Percentiles rank a stretch among this genome's conserved stretches.
Conservation (phyloP, 2,797 vertebrate species). For the Myiotriccus ornatus region DNA sequence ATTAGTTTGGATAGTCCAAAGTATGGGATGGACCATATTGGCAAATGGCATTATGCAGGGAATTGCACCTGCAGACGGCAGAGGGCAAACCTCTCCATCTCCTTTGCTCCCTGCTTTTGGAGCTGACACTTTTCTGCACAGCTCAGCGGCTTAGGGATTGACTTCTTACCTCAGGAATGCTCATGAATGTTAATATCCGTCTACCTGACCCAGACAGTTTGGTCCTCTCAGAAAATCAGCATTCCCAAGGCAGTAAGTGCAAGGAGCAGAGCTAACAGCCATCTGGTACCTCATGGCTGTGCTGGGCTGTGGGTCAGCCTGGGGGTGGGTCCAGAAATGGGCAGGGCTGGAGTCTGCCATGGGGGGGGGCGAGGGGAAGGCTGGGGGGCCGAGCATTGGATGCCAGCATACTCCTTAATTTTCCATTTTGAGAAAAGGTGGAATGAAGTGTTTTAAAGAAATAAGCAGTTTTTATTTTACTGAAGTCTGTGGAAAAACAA, state of each 20-base stretch:
- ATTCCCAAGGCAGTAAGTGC: not conserved
- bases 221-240: not conserved
- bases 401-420: not conserved
- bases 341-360: not conserved
- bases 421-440: not conserved
- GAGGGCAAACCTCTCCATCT: not conserved
- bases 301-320: not conserved
- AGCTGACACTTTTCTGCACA: not conserved
- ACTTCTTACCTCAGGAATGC: not conserved
- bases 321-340: not conserved
- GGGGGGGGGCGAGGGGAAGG: not conserved
- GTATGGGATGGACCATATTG: not conserved
- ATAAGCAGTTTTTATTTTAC: not conserved
- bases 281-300: rapidly evolving
- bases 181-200: constrained; percentile 32
- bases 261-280: not conserved
- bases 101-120: not conserved
- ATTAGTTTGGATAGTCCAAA: not conserved
- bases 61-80: not conserved
- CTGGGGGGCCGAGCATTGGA: rapidly evolving
- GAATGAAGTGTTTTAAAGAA: not conserved
- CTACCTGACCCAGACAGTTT: not conserved
- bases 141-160: not conserved
- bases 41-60: not conserved
- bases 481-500: not conserved